These are phyloP conservation scores for Lissocephala sabroskyi DNA, from an alignment of 2,888 invertebrate genomes.

Conservation along the genomic window DNA sequence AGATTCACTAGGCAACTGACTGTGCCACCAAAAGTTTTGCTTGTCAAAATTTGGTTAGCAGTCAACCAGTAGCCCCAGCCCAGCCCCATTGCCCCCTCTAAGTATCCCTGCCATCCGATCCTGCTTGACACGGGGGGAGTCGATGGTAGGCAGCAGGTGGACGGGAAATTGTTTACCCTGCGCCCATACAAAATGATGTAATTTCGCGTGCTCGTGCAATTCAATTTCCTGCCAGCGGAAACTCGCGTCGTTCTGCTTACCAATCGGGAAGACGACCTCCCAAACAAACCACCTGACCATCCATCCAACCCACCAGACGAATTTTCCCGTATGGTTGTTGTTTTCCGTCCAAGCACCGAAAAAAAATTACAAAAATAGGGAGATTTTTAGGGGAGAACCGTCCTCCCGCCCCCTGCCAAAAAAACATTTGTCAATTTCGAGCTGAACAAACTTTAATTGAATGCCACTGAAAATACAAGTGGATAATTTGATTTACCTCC, in stretches of 20 bases:
- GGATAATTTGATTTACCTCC: no score
- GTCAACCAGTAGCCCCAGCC: no score
- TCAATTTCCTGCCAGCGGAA: constrained; percentile 69
- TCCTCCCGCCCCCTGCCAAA: constrained; percentile 10
- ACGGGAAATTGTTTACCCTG: constrained; percentile 64
- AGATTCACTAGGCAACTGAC: constrained; percentile 28
- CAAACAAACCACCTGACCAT: constrained; percentile 9
- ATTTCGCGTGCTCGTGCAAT: constrained; percentile 70
- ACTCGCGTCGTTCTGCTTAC: constrained; percentile 53
- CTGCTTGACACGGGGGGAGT: no score
- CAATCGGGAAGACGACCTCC: constrained; percentile 29
- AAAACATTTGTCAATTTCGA: not conserved
- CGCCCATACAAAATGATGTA: constrained; percentile 67
- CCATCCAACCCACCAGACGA: not conserved
- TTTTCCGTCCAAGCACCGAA: no score
- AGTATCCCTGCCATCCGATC: no score
- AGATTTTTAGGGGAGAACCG: no score
- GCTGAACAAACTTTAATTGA: no score
- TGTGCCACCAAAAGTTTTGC: constrained; percentile 48
- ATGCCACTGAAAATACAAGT: no score
- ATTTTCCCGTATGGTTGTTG: no score
- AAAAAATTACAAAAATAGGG: no score
- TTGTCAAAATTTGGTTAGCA: constrained; percentile 40
- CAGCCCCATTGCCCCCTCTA: no score
- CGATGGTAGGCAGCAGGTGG: constrained; percentile 30